Conservation (phyloP, 1,140 invertebrate species). For the Ips nitidus region DNA sequence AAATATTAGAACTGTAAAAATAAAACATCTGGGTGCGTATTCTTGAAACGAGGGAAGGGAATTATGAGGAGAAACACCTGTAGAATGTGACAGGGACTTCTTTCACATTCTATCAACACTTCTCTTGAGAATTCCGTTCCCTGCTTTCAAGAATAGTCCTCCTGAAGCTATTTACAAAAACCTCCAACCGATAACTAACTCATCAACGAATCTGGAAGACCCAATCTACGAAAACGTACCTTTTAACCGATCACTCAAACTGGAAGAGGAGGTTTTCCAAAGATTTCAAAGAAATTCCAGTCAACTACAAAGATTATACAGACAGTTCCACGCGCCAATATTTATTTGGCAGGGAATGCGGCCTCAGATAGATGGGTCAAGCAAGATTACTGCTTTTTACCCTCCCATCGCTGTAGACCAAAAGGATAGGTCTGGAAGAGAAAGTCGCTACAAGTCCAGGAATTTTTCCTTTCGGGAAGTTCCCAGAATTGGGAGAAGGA, state of each 20-base stretch:
- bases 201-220: background rate
- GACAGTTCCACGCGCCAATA: constrained; percentile 20
- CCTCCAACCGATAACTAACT: background rate
- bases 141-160: too few relatives aligned
- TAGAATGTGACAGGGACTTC: too few relatives aligned
- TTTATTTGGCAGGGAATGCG: constrained; percentile 11
- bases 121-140: too few relatives aligned
- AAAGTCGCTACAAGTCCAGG: too few relatives aligned
- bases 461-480: too few relatives aligned
- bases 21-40: too few relatives aligned
- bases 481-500: too few relatives aligned
- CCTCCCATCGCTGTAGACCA: constrained; percentile 4
- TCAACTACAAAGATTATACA: constrained; percentile 14
- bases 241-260: background rate
- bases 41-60: too few relatives aligned
- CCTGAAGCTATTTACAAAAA: background rate
- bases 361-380: background rate
- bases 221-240: constrained; percentile 28
- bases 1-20: too few relatives aligned
- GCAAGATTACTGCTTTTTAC: background rate
- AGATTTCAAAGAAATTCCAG: background rate
- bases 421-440: background rate
- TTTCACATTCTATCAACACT: too few relatives aligned
- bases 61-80: too few relatives aligned
- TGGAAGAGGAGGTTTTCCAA: constrained; percentile 20